phyloP scores from a whole-genome alignment of 1,140 invertebrate genomes.

The Drosophila jambulina region DNA sequence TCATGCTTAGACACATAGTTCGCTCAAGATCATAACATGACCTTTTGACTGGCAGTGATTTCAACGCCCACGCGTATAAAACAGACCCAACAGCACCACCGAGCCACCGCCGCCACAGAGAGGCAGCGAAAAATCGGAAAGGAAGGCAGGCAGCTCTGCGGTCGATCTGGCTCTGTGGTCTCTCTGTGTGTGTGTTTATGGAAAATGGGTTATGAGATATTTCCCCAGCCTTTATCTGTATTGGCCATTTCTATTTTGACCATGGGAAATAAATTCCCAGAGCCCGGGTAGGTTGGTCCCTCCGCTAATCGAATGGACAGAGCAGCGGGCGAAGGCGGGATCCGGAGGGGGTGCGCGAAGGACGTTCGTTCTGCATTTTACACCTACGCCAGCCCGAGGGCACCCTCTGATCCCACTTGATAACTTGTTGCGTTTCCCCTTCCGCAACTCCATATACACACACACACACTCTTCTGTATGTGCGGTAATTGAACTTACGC shows the following conservation, averaged over 20 bases:
- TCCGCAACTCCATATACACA: background rate
- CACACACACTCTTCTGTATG: too few species aligned
- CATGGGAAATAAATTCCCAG: slow-evolving; percentile 80
- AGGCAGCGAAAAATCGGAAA: slow-evolving; percentile 7
- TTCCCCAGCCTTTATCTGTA: slow-evolving; percentile 75
- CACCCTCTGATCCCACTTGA: slow-evolving; percentile 26
- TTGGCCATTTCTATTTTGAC: slow-evolving; percentile 79
- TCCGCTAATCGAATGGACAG: slow-evolving; percentile 65
- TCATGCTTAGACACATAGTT: slow-evolving; percentile 78
- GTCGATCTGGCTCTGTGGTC: slow-evolving; percentile 67
- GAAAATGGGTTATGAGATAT: slow-evolving; percentile 83
- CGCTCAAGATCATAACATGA: slow-evolving; percentile 84
- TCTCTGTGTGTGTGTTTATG: slow-evolving; percentile 73
- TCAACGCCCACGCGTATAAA: slow-evolving; percentile 83
- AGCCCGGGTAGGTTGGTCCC: slow-evolving; percentile 50
- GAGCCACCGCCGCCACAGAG: slow-evolving; percentile 6
- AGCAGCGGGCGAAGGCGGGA: background rate
- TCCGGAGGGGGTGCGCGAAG: slow-evolving; percentile 33
- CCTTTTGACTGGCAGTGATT: slow-evolving; percentile 84
- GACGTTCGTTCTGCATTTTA: slow-evolving; percentile 68
- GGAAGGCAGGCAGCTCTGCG: slow-evolving; percentile 30
- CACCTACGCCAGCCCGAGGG: slow-evolving; percentile 64
- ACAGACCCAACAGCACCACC: slow-evolving; percentile 69
- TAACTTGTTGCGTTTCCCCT: slow-evolving; percentile 59
- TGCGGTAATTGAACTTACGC: slow-evolving; percentile 56